Conservation (phyloP, 2,113 vertebrate genomes). For the Saguinus midas region DNA sequence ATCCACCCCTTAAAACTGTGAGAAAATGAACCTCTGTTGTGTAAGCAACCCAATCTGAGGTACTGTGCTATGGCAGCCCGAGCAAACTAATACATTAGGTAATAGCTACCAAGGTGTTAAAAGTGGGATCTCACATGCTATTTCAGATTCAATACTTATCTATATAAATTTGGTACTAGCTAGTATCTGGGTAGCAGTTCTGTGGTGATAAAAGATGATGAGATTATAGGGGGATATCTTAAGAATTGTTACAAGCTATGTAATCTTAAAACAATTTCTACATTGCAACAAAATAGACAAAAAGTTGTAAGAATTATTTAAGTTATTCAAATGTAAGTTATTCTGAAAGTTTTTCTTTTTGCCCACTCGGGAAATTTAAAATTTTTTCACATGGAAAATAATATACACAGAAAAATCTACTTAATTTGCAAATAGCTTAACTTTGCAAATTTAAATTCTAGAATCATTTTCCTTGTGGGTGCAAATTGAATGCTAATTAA, state of each 20-base stretch:
- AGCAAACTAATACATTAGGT: not conserved
- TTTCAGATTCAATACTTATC: not conserved
- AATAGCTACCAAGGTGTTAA: not conserved
- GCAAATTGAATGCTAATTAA: conserved; percentile 62
- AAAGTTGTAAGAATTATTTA: conserved; percentile 25
- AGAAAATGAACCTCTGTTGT: not conserved
- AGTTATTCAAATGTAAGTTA: conserved; percentile 14
- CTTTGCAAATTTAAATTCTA: conserved; percentile 57
- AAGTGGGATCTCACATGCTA: not conserved
- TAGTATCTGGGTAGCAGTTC: not conserved
- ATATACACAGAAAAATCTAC: conserved; percentile 34
- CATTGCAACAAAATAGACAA: not conserved
- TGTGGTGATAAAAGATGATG: not conserved
- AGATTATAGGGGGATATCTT: not conserved
- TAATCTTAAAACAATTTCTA: not conserved
- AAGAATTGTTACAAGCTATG: not conserved
- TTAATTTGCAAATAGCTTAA: conserved; percentile 39
- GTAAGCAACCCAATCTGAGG: not conserved
- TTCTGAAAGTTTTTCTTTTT: not conserved
- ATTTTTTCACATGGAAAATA: conserved; percentile 3
- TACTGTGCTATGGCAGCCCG: not conserved
- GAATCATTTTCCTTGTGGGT: conserved; percentile 29
- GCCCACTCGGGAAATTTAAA: not conserved
- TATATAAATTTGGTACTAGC: not conserved
- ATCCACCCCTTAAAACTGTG: not conserved